Conservation (phyloP, 2,797 vertebrate species). For the Jordanella pulchra region DNA sequence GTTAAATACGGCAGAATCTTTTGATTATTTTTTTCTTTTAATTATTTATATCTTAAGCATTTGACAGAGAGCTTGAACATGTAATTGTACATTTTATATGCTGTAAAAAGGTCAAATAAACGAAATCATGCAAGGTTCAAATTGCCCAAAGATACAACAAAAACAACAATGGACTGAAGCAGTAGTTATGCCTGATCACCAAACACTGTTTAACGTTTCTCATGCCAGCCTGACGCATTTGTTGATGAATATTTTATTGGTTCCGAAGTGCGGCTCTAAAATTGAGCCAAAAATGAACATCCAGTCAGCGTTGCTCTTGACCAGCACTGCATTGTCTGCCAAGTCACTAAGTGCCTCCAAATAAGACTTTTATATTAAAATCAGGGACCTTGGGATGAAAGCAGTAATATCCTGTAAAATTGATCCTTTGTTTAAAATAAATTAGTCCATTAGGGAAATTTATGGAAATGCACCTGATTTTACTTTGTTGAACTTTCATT, state of each 20-base stretch:
- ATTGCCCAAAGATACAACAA: neutral
- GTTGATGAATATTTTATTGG: constrained; percentile 81
- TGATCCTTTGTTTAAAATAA: constrained; percentile 73
- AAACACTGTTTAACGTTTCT: constrained; percentile 77
- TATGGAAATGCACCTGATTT: constrained; percentile 79
- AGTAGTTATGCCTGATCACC: constrained; percentile 76
- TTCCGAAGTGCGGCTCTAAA: constrained; percentile 69
- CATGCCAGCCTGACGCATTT: constrained; percentile 80
- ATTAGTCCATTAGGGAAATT: constrained; percentile 85
- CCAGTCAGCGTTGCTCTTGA: constrained; percentile 65
- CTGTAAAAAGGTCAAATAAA: too few species aligned
- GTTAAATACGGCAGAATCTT: too few species aligned
- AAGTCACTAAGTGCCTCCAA: constrained; percentile 75
- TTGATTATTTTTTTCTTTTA: too few species aligned
- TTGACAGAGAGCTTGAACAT: too few species aligned
- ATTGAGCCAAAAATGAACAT: constrained; percentile 73
- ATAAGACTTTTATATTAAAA: constrained; percentile 85
- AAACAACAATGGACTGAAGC: neutral
- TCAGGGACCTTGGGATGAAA: constrained; percentile 80
- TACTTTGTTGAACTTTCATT: constrained; percentile 78
- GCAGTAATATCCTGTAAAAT: constrained; percentile 77
- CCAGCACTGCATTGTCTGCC: constrained; percentile 68
- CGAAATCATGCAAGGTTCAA: neutral
- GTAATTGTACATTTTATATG: too few species aligned
- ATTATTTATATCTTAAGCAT: too few species aligned